Conservation (phyloP, 2,888 invertebrate genomes). For the Parnassius smintheus region DNA sequence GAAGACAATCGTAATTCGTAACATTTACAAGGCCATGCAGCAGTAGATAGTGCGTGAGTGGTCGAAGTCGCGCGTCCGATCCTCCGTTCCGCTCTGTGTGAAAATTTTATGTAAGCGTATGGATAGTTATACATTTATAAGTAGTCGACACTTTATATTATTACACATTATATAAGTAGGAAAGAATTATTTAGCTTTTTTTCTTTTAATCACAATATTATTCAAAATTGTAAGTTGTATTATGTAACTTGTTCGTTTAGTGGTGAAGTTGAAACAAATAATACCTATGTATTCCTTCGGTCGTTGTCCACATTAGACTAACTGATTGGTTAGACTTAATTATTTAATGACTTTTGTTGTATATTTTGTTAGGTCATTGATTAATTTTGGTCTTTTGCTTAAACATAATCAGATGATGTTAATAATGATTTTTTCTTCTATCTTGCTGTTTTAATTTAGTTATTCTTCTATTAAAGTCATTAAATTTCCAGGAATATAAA, state of each 20-base stretch:
- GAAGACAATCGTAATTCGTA: background rate
- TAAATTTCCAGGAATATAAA: conserved; percentile 78
- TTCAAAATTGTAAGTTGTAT: conserved; percentile 80
- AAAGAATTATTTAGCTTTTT: conserved; percentile 80
- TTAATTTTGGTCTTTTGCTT: conserved; percentile 79
- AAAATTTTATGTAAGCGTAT: conserved; percentile 76
- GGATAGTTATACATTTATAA: conserved; percentile 78
- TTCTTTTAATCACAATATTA: conserved; percentile 79
- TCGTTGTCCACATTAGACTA: conserved; percentile 65
- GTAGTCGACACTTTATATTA: conserved; percentile 81
- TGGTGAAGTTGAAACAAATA: conserved; percentile 62
- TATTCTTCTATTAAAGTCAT: conserved; percentile 81
- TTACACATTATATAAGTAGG: conserved; percentile 80
- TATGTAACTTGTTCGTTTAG: conserved; percentile 75
- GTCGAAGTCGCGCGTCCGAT: conserved; percentile 29
- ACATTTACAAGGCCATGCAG: conserved; percentile 3
- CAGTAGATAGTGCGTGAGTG: background rate
- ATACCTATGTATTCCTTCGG: conserved; percentile 62
- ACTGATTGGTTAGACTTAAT: conserved; percentile 75
- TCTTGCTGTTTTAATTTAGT: conserved; percentile 81
- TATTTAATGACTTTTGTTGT: conserved; percentile 82
- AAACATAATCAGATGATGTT: conserved; percentile 75
- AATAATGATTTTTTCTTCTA: conserved; percentile 74
- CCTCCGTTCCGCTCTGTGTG: conserved; percentile 69
- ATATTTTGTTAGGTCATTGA: conserved; percentile 82